A percentile compares a stretch with the other conserved stretches of the same genome.
Conservation (phyloP, 2,797 vertebrate genomes). For the Chrysocyon brachyurus region DNA sequence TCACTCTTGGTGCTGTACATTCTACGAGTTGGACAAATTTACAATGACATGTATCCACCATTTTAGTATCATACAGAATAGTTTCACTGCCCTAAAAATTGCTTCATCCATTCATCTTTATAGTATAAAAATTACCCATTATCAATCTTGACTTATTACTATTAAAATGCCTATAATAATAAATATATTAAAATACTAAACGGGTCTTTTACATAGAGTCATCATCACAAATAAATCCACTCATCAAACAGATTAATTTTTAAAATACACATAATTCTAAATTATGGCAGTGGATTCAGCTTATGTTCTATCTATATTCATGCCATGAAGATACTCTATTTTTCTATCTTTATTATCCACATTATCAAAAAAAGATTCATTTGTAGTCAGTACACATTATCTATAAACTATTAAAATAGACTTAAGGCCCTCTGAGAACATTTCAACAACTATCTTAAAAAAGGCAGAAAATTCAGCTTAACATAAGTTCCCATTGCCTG, state of each 20-base stretch:
- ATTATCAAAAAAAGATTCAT: background rate
- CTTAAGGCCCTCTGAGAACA: background rate
- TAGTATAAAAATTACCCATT: background rate
- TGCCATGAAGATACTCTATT: background rate
- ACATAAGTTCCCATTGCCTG: background rate
- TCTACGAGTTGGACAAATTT: background rate
- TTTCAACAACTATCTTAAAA: constrained; percentile 21
- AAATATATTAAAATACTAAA: constrained; percentile 15
- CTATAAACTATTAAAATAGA: background rate
- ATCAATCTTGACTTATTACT: background rate
- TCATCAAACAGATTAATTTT: background rate
- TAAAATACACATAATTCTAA: constrained; percentile 2
- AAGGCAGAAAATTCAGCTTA: constrained; percentile 29
- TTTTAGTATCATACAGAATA: background rate
- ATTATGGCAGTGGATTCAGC: background rate
- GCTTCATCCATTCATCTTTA: background rate
- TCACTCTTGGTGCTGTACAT: background rate
- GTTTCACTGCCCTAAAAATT: background rate
- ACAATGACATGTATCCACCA: background rate
- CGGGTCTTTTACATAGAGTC: background rate
- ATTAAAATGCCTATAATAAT: background rate
- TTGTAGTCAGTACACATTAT: background rate
- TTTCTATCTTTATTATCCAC: background rate
- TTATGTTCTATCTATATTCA: background rate
- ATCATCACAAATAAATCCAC: background rate